Evolutionary conservation across 2,888 invertebrate genomes (phyloP), one percentile per base, ranked within the genome.

Genomic region (Drosophila meridionalis): DNA sequence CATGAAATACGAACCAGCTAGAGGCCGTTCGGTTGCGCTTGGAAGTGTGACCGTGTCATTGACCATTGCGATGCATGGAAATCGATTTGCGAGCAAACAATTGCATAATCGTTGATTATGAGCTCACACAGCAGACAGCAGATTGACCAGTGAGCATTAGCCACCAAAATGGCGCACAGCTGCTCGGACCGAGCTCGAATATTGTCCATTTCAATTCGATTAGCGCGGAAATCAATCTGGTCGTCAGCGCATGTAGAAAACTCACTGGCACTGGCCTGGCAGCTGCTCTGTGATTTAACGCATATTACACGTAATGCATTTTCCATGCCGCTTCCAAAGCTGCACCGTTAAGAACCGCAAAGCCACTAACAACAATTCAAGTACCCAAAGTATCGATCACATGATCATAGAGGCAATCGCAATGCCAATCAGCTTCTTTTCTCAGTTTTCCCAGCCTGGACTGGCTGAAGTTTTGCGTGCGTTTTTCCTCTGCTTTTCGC

Each of bases 301-400:
- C 82, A 77, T 71, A 88, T 83, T 89, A 88, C 69, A 73, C 77
- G 67, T 77, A 87, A 89, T 89, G 83, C 83, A 76, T 80, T 85
- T 87, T 80, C 71, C 71, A 87, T 77, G 75, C 87, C 63, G 75
- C 72, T 71, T 69, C 58, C 53, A 50, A 52, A 45, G 58, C 62
- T 14, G 58, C 64, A 42, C 66, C 69, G 50, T 71, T 61, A 67
- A 85, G 82, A 76, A 79, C 87, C 82, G 70, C 84, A 78, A 76
- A 71, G 76, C 76, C 85, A 71, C 86, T 79, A 82, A 68, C 70
- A 77, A 77, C 74, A 78, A 82, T 72, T 34, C 66, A 56, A 66
- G 76, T 69, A 68, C 55, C 72, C 74, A 55, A 70, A 55, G 73
- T 79, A 73, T 82, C 69, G 73, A 85, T 80, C 81, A 80, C 61